Base-by-base conservation (phyloP, 2,113 vertebrate genomes). In the Oreochromis tanganicae region DNA sequence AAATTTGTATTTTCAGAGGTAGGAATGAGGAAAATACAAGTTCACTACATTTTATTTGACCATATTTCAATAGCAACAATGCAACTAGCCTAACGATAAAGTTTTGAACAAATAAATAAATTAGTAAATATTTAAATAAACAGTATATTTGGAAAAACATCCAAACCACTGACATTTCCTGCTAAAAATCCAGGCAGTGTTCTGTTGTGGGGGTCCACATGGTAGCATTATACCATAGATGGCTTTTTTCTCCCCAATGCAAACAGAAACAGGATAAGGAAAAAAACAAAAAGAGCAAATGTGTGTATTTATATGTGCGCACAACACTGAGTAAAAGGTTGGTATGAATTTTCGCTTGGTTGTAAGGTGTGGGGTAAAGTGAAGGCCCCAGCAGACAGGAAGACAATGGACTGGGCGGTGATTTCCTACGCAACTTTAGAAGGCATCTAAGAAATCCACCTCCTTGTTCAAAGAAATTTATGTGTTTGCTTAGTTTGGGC, bases 381-480 rank as follows among this genome's bases (percentile, higher is more conserved):
- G 13, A 46, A 48, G 66, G 27, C 36, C 46, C 78, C 27, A 29
- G 71, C 57, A 85, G 19, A 57, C n/a, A 79, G n/a, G 75, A 41
- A 79, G 46, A 83, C 21, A 55, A 80, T 46, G 24, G 32, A n/a
- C 63, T 84, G 82, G 87, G 61, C 81, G 83, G 91, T 81, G 71
- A 89, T 88, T 92, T 86, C 93, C 90, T 89, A 66, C 38, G 36
- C 46, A 91, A 91, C 63, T 82, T 81, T 55, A 56, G 88, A 80
- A 91, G 87, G 86, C 38, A 82, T 55, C 84, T 3, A 75, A 89
- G 82, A 83, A 83, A 81, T 91, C 78, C 66, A 87, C 80, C 81
- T 73, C 66, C 85, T 90, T 66, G 80, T 88, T 91, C 87, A 88
- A 81, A 92, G 68, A 88, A 92, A 95, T 94, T 89, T 95, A 92